Conservation (phyloP, 1,140 invertebrate genomes). For the Coelopa frigida region DNA sequence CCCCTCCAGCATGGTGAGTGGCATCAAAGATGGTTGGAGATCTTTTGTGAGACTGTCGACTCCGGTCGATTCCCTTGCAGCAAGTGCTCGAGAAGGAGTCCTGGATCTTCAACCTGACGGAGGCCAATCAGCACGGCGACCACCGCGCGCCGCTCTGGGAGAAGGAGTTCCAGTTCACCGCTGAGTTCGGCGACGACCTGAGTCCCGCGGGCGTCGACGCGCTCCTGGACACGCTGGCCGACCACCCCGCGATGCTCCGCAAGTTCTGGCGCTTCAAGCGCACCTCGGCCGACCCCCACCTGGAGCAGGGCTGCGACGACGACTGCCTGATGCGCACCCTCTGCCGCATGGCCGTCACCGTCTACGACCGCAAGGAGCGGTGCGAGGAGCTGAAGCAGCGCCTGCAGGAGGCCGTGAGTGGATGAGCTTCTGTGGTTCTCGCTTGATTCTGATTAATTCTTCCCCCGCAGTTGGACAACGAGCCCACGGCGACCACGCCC, state of each 20-base stretch:
- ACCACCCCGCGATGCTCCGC: conserved; percentile 19
- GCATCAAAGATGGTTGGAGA: background rate
- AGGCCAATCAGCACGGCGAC: conserved; percentile 56
- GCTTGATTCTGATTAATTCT: background rate
- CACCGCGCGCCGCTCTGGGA: conserved; percentile 54
- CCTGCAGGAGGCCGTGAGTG: conserved; percentile 27
- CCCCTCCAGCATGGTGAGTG: conserved; percentile 53
- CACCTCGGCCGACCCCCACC: conserved; percentile 52
- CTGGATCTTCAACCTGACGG: conserved; percentile 68
- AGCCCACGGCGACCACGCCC: conserved; percentile 1
- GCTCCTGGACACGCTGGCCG: conserved; percentile 48
- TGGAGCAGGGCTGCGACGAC: conserved; percentile 49
- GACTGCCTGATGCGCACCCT: conserved; percentile 52
- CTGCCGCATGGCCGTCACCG: conserved; percentile 52
- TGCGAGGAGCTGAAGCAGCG: conserved; percentile 49
- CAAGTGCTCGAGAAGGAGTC: conserved; percentile 60
- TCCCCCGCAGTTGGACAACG: conserved; percentile 25
- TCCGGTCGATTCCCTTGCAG: conserved; percentile 37
- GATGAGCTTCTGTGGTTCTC: background rate
- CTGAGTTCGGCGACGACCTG: conserved; percentile 33
- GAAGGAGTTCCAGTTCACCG: conserved; percentile 59
- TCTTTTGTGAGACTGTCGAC: background rate
- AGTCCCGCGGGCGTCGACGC: conserved; percentile 45
- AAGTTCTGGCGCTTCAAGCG: conserved; percentile 38
- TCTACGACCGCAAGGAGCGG: conserved; percentile 48